Percentiles rank a stretch among this genome's conserved stretches.
Evolutionary conservation across 2,888 invertebrate genomes (phyloP).

Genomic region (Nowickia ferox): DNA sequence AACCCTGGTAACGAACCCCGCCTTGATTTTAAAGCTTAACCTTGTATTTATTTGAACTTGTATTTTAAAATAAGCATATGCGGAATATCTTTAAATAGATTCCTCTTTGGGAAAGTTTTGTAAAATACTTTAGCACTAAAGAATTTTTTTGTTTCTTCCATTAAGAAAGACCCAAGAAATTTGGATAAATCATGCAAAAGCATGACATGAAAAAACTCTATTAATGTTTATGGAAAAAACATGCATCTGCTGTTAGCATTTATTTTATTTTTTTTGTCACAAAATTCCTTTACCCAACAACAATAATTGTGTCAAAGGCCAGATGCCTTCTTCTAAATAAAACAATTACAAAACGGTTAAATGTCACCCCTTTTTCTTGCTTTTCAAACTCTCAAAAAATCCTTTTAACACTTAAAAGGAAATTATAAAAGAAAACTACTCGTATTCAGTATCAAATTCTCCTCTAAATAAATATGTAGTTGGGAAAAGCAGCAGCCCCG

Average conservation of each 20-base stretch:
- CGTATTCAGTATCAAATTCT: slow-evolving; percentile 64
- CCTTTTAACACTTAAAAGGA: slow-evolving; percentile 19
- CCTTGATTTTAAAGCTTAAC: too few relatives aligned
- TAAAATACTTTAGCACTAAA: too few relatives aligned
- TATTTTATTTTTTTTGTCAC: not conserved
- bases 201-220: not conserved
- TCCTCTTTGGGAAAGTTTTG: too few relatives aligned
- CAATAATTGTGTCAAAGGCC: slow-evolving; percentile 39
- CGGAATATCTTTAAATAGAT: too few relatives aligned
- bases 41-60: too few relatives aligned
- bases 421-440: not conserved
- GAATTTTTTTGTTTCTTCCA: too few relatives aligned
- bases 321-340: slow-evolving; percentile 54
- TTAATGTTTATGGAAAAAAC: not conserved
- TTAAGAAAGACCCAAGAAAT: too few relatives aligned
- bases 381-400: slow-evolving; percentile 33
- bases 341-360: slow-evolving; percentile 38
- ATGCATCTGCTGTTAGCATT: slow-evolving; percentile 48
- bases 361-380: slow-evolving; percentile 51
- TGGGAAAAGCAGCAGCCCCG: slow-evolving; percentile 17
- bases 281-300: slow-evolving; percentile 30
- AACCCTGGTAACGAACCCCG: too few relatives aligned
- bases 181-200: not conserved
- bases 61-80: too few relatives aligned
- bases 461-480: not conserved